These are phyloP conservation scores for Stenolophus ochropezus DNA, from an alignment of 2,888 invertebrate species.

Conservation along the genomic window DNA sequence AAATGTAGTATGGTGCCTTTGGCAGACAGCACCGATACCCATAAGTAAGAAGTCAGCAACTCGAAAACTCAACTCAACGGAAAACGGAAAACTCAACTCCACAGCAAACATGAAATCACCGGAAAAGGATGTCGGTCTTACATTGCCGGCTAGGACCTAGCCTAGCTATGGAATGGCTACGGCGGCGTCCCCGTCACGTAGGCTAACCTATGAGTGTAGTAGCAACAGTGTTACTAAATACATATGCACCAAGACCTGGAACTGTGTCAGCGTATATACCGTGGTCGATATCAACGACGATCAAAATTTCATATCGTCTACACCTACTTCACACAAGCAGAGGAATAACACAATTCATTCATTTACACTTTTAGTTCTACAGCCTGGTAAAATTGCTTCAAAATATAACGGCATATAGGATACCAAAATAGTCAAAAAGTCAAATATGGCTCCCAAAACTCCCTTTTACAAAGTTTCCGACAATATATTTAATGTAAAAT, in stretches of 20 bases:
- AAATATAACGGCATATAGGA: too few relatives aligned
- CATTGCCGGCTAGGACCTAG: background rate
- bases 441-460: too few relatives aligned
- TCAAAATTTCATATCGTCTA: constrained; percentile 1
- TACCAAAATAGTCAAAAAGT: too few relatives aligned
- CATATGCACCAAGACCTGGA: constrained; percentile 1
- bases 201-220: constrained; percentile 25
- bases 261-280: constrained; percentile 21
- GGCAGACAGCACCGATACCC: constrained; percentile 5
- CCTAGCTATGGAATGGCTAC: background rate
- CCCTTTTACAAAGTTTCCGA: too few relatives aligned
- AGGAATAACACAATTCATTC: too few relatives aligned
- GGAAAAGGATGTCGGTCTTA: constrained; percentile 52
- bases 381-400: too few relatives aligned
- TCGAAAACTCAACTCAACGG: constrained; percentile 61
- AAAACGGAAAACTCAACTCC: constrained; percentile 71
- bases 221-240: constrained; percentile 31
- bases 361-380: too few relatives aligned
- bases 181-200: background rate
- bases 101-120: constrained; percentile 71
- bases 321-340: background rate
- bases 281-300: constrained; percentile 12
- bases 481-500: too few relatives aligned
- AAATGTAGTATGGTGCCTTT: background rate
- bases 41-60: constrained; percentile 55